phyloP scores from a whole-genome alignment of 2,888 invertebrate species.

The Venusia cambrica region DNA sequence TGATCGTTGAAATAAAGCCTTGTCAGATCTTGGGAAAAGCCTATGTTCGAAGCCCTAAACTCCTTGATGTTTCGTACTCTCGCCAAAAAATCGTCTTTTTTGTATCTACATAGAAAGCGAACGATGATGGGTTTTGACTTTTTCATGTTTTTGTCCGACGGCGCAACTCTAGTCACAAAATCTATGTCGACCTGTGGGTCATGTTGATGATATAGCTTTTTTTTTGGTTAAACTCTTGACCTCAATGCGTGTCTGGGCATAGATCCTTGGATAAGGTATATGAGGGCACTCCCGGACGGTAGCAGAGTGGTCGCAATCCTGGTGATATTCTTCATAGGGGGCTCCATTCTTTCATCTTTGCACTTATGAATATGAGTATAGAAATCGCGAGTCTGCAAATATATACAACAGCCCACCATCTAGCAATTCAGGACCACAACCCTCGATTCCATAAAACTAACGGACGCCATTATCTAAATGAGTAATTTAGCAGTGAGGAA shows the following conservation, averaged over 20 bases:
- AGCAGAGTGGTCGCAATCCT: no score
- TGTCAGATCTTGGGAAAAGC: neutral
- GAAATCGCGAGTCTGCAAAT: slow-evolving; percentile 12
- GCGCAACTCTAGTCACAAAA: neutral
- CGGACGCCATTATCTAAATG: slow-evolving; percentile 61
- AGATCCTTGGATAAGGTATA: no score
- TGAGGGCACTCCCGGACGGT: no score
- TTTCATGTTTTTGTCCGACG: neutral
- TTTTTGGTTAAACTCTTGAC: no score
- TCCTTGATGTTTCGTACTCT: neutral
- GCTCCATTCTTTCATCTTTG: no score
- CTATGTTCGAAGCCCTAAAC: neutral
- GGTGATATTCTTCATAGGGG: no score
- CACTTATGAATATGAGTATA: neutral
- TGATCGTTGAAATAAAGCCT: neutral
- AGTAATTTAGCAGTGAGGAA: slow-evolving; percentile 59
- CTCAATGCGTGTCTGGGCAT: no score
- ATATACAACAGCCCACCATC: neutral
- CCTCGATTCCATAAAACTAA: slow-evolving; percentile 59
- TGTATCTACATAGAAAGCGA: neutral
- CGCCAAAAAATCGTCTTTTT: neutral
- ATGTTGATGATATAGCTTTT: no score
- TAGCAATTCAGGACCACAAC: slow-evolving; percentile 21
- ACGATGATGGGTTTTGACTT: neutral
- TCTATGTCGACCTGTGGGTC: neutral